A percentile compares a stretch with the other conserved stretches of the same genome.
Conservation (phyloP, 2,113 vertebrate species). For the Catharus bicknelli region DNA sequence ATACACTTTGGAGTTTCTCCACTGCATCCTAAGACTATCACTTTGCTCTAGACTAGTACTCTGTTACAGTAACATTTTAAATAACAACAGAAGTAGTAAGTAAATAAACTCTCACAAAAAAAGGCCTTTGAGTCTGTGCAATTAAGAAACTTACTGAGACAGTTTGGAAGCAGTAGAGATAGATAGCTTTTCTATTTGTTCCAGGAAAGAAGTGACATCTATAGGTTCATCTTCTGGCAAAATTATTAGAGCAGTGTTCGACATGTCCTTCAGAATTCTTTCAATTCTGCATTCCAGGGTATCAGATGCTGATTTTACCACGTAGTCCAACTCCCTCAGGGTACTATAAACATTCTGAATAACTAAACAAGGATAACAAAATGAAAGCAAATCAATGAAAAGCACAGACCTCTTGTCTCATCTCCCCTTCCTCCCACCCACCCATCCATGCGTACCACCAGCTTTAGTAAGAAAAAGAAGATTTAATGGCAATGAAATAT, state of each 20-base stretch:
- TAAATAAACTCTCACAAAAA: neutral
- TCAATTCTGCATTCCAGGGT: constrained; percentile 81
- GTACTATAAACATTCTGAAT: constrained; percentile 65
- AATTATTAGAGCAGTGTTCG: constrained; percentile 69
- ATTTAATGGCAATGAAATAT: neutral
- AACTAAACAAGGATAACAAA: constrained; percentile 65
- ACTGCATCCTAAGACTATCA: neutral
- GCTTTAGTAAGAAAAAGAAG: neutral
- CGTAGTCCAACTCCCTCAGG: constrained; percentile 70
- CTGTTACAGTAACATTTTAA: neutral
- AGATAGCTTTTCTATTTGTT: constrained; percentile 65
- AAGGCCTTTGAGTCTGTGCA: neutral
- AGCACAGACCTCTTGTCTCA: neutral
- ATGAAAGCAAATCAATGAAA: neutral
- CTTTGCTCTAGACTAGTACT: neutral
- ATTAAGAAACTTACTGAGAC: constrained; percentile 66
- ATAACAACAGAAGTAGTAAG: neutral
- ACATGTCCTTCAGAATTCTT: constrained; percentile 68
- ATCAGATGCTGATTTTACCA: constrained; percentile 67
- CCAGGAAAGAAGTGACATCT: constrained; percentile 70
- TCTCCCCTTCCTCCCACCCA: neutral
- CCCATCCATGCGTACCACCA: fast-evolving
- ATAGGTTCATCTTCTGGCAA: constrained; percentile 74
- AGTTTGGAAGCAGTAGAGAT: constrained; percentile 57
- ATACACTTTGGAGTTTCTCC: neutral